A percentile compares a stretch with the other conserved stretches of the same genome.
Conservation (phyloP, 2,797 vertebrate genomes). For the Distichodus sexfasciatus region DNA sequence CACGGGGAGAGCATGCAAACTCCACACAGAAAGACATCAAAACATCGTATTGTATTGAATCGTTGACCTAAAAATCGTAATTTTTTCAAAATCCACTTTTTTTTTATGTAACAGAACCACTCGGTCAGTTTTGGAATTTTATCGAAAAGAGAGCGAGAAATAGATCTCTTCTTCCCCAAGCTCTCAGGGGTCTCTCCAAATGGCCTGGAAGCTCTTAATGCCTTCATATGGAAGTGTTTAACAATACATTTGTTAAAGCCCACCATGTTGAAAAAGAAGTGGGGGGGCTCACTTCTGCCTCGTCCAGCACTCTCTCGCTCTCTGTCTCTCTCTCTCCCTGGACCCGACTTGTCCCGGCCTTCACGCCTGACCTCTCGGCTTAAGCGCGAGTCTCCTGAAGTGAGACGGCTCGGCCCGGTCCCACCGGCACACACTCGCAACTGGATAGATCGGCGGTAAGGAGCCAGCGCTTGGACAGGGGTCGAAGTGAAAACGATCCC, state of each 20-base stretch:
- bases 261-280: constrained; percentile 58
- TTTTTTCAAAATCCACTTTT: too few relatives aligned
- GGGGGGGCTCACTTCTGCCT: constrained; percentile 51
- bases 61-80: too few relatives aligned
- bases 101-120: constrained; percentile 70
- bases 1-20: too few relatives aligned
- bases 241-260: constrained; percentile 64
- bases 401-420: constrained; percentile 55
- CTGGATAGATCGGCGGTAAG: constrained; percentile 62
- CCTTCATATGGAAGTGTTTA: constrained; percentile 74
- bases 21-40: too few relatives aligned
- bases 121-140: constrained; percentile 67
- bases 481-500: constrained; percentile 72
- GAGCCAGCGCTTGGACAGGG: constrained; percentile 61
- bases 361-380: constrained; percentile 59
- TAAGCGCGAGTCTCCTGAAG: constrained; percentile 62
- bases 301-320: constrained; percentile 43
- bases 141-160: constrained; percentile 51
- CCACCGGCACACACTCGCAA: constrained; percentile 57
- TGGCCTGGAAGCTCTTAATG: constrained; percentile 59
- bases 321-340: constrained; percentile 27
- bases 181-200: constrained; percentile 59
- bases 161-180: constrained; percentile 61
- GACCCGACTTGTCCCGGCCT: constrained; percentile 37
- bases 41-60: too few relatives aligned